phyloP scores from a whole-genome alignment of 2,888 invertebrate genomes.

The Thera obeliscata region DNA sequence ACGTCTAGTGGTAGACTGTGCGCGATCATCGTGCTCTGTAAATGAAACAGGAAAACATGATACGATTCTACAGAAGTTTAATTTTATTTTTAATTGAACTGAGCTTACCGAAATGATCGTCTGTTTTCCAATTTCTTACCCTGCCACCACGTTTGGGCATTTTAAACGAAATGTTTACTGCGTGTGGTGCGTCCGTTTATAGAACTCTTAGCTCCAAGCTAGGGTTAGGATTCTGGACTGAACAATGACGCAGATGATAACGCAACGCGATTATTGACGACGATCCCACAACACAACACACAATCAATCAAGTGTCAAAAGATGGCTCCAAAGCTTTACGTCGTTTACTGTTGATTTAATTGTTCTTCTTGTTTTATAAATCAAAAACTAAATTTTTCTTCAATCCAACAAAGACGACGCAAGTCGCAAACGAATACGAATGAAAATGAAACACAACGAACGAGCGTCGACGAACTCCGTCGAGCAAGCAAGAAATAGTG shows the following conservation, averaged over 20 bases:
- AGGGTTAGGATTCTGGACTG: conserved; percentile 32
- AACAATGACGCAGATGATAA: conserved; percentile 43
- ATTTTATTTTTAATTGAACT: not conserved
- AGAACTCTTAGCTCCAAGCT: not conserved
- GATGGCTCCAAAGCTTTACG: not conserved
- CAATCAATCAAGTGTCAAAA: not conserved
- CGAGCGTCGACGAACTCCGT: no score
- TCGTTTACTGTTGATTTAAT: not conserved
- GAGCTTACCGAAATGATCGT: conserved; percentile 75
- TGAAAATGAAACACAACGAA: no score
- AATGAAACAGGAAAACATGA: conserved; percentile 30
- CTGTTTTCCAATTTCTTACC: conserved; percentile 66
- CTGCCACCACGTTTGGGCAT: conserved; percentile 80
- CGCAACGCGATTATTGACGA: not conserved
- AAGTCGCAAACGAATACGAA: no score
- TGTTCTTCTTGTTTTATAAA: not conserved
- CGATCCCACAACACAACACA: not conserved
- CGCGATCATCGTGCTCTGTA: conserved; percentile 80
- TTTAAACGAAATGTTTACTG: conserved; percentile 37
- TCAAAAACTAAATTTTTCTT: not conserved
- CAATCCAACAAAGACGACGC: no score
- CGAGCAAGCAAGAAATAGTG: no score
- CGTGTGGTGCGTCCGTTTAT: conserved; percentile 1
- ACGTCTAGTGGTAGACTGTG: conserved; percentile 69
- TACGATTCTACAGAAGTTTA: not conserved